Percentiles rank a stretch among this genome's conserved stretches.
phyloP scores from a whole-genome alignment of 2,797 vertebrate species.

The Acrocephalus scirpaceus region DNA sequence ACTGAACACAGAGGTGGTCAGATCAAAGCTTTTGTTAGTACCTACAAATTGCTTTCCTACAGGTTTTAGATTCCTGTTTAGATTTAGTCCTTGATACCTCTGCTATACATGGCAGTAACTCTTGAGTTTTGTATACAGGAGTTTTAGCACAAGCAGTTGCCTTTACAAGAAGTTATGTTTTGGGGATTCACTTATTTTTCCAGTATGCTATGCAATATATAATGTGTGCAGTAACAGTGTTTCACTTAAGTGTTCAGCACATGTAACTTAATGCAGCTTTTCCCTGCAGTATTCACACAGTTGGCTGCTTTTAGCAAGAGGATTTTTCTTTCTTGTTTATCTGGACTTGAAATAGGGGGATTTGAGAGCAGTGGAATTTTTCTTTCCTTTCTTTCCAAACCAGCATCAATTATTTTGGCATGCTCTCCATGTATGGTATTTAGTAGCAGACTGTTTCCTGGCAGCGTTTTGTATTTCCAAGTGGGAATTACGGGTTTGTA shows the following conservation, averaged over 20 bases:
- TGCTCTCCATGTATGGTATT: conserved; percentile 62
- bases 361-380: not conserved
- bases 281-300: not conserved
- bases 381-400: not conserved
- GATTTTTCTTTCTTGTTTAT: not conserved
- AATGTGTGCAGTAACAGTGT: not conserved
- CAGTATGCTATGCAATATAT: not conserved
- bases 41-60: not conserved
- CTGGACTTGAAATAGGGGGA: not conserved
- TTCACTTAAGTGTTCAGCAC: not conserved
- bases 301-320: not conserved
- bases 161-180: not conserved
- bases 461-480: conserved; percentile 67
- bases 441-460: conserved; percentile 71
- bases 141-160: not conserved
- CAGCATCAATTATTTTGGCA: conserved; percentile 69
- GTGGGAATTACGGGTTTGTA: conserved; percentile 71
- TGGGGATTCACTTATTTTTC: not conserved
- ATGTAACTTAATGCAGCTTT: not conserved
- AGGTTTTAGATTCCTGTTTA: not conserved
- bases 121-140: not conserved
- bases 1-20: not conserved
- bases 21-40: not conserved
- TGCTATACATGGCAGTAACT: not conserved
- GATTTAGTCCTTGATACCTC: not conserved